phyloP scores from a whole-genome alignment of 2,113 vertebrate species.

The Syngnathus scovelli region DNA sequence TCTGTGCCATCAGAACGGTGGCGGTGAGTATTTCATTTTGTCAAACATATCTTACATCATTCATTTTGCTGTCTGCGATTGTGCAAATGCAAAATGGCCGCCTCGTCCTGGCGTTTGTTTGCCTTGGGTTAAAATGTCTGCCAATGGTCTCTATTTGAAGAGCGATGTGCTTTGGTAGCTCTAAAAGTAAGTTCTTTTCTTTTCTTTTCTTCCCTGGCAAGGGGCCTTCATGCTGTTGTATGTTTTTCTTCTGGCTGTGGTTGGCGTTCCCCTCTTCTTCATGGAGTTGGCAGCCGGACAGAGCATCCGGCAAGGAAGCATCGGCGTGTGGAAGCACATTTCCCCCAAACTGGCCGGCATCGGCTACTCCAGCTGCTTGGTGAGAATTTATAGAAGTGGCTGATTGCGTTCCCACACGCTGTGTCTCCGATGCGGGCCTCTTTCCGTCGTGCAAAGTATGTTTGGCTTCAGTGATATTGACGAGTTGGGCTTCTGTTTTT shows the following conservation, averaged over 20 bases:
- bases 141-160: neutral
- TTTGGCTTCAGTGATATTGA: neutral
- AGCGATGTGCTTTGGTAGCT: neutral
- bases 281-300: slow-evolving; percentile 81
- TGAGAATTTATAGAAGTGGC: slow-evolving; percentile 43
- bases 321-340: slow-evolving; percentile 77
- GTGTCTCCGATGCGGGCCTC: too few relatives aligned
- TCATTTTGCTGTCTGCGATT: neutral
- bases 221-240: slow-evolving; percentile 73
- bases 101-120: neutral
- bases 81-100: too few relatives aligned
- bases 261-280: slow-evolving; percentile 77
- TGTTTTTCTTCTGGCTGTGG: slow-evolving; percentile 66
- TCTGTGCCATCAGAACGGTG: slow-evolving; percentile 97
- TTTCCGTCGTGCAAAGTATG: neutral
- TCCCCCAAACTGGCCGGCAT: slow-evolving; percentile 75
- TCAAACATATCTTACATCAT: neutral
- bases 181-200: neutral
- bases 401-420: neutral
- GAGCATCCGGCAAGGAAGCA: slow-evolving; percentile 72
- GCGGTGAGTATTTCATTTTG: slow-evolving; percentile 73
- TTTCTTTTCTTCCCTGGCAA: slow-evolving; percentile 28
- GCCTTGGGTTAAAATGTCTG: neutral
- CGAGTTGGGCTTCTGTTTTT: neutral
- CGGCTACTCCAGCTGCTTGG: slow-evolving; percentile 79